Evolutionary conservation across 2,797 vertebrate genomes (phyloP), one percentile per base, ranked within the genome.

Genomic region (Danio albolineatus): DNA sequence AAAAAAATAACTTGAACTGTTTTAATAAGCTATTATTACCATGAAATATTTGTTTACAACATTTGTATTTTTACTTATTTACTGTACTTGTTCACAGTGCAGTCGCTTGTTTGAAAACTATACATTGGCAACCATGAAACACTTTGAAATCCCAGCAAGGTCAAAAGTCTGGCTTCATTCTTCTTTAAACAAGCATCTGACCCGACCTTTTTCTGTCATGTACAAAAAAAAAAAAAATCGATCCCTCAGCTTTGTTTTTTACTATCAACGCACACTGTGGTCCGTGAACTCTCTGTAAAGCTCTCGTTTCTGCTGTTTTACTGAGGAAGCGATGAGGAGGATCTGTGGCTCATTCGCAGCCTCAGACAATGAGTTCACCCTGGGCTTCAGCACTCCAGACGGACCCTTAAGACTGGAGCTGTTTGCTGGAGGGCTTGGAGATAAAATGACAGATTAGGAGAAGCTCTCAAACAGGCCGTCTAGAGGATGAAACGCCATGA

Each of bases 391-490:
- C 76, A 28, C 79, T 66, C 48, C 49, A 79, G 76, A 84, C 2
- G 9, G 66, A 66, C 49, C 71, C 69, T 49, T 38, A 66, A 41
- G 73, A 65, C 38, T 44, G 14, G 48, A 60, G 54, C 38, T 67
- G 71, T 57, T 59, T 61, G 41, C 19, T 72, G 74, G 59, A 65
- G 65, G 78, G 54, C 54, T 69, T 65, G 64, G 19, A 80, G 48
- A 74, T 51, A 36, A 76, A 73, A 39, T 69, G 56, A 17, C 56
- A 72, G 77, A 80, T 79, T 70, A 70, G 19, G 17, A 53, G 62
- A 71, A 78, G 64, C 59, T 76, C 39, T 66, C 19, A 39, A 38
- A 51, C 4, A 61, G 54, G 17, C 56, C 61, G 64, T 69, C 19
- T 75, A 14, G 56, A 81, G 64, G 38, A 75, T 53, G 28, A 19